Conservation (phyloP, 35 echinoderm and acorn worm species). For the Acanthaster planci region DNA sequence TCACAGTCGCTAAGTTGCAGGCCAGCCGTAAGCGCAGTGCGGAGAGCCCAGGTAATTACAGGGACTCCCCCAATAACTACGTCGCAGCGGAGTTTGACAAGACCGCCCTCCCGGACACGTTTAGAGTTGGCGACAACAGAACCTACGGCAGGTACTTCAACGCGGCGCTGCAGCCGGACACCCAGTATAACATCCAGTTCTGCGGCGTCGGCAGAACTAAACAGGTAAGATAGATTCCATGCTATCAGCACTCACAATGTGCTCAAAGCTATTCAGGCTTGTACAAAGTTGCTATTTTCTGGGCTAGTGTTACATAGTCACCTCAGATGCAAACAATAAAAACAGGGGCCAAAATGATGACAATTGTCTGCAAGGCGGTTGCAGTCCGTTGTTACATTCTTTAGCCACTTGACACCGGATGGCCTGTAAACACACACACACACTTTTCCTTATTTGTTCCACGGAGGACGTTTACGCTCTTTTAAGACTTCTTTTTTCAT, state of each 20-base stretch:
- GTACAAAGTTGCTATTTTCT: background rate
- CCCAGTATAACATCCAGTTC: background rate
- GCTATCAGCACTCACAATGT: background rate
- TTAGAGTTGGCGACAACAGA: conserved; percentile 38
- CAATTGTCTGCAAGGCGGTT: background rate
- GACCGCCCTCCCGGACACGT: background rate
- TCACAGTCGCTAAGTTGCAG: background rate
- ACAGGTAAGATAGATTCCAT: conserved; percentile 14
- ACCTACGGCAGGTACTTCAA: conserved; percentile 40
- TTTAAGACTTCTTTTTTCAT: too few relatives aligned
- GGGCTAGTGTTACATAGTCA: background rate
- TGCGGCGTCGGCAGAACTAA: conserved; percentile 28
- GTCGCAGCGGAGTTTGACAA: conserved; percentile 30
- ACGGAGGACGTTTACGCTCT: too few relatives aligned
- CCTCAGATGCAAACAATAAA: background rate
- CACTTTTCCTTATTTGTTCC: too few relatives aligned
- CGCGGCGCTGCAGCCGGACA: conserved; percentile 1
- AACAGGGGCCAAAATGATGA: background rate
- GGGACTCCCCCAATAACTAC: conserved; percentile 19
- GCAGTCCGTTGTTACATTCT: too few relatives aligned
- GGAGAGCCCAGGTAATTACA: background rate
- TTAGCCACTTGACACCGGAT: too few relatives aligned
- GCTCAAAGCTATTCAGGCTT: background rate
- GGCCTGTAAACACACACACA: too few relatives aligned
- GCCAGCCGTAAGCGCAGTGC: background rate